Conservation (phyloP, 2,888 invertebrate species). For the Sminthurides aquaticus region DNA sequence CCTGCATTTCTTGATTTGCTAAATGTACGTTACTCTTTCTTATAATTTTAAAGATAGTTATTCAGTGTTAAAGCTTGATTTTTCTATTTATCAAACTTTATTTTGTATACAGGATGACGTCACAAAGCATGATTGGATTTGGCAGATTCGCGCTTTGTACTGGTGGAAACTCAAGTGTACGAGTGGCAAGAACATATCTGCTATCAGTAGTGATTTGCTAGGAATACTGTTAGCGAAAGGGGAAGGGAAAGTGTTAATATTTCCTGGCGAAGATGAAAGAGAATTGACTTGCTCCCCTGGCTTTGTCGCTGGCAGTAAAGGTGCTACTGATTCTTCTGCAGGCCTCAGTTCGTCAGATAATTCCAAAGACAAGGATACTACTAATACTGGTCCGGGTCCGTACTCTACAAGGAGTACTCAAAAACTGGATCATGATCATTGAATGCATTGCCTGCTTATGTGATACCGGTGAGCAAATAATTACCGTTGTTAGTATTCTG, state of each 20-base stretch:
- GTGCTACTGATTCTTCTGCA: too few relatives aligned
- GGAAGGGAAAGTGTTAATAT: constrained; percentile 11
- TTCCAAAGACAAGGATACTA: neutral
- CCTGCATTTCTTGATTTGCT: constrained; percentile 33
- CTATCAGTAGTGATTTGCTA: constrained; percentile 15
- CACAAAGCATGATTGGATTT: constrained; percentile 29
- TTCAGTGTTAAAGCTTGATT: too few relatives aligned
- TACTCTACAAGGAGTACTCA: neutral
- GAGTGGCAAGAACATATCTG: neutral
- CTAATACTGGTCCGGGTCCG: neutral
- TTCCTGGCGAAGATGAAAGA: constrained; percentile 44
- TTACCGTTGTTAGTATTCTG: too few relatives aligned
- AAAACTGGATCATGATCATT: neutral
- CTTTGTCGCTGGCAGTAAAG: too few relatives aligned
- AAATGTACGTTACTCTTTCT: constrained; percentile 37
- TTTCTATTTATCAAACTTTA: constrained; percentile 5
- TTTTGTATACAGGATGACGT: neutral
- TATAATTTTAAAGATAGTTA: neutral
- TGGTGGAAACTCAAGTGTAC: constrained; percentile 28
- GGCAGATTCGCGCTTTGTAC: constrained; percentile 35
- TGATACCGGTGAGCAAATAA: too few relatives aligned
- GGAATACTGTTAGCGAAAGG: constrained; percentile 10
- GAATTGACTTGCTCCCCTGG: too few relatives aligned
- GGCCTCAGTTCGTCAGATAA: too few relatives aligned
- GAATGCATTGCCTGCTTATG: too few relatives aligned